A percentile compares a stretch with the other conserved stretches of the same genome.
Conservation (phyloP, 1,140 invertebrate genomes). For the Hylaeus volcanicus region DNA sequence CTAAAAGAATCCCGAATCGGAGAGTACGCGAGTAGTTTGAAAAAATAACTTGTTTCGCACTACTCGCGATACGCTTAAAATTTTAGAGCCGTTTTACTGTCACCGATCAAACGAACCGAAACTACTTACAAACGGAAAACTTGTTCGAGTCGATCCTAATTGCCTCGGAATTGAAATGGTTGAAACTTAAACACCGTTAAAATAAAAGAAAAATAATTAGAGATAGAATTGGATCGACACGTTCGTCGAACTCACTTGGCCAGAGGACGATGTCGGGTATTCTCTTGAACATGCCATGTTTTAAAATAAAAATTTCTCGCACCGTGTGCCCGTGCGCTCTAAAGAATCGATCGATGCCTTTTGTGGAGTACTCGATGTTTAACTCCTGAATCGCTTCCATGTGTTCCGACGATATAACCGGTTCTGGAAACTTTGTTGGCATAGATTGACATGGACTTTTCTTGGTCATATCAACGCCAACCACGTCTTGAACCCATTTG, state of each 20-base stretch:
- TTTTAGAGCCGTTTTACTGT: too few relatives aligned
- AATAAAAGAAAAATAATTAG: not conserved
- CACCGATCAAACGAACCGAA: too few relatives aligned
- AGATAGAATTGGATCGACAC: too few relatives aligned
- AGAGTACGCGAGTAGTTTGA: not conserved
- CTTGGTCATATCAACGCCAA: conserved; percentile 84
- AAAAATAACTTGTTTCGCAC: too few relatives aligned
- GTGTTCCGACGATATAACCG: conserved; percentile 82
- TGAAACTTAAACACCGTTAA: not conserved
- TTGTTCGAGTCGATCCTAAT: too few relatives aligned
- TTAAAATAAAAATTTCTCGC: conserved; percentile 91
- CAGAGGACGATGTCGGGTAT: conserved; percentile 97
- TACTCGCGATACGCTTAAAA: too few relatives aligned
- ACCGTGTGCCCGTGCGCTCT: conserved; percentile 97
- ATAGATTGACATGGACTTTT: conserved; percentile 78
- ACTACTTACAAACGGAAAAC: too few relatives aligned
- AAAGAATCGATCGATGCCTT: conserved; percentile 92
- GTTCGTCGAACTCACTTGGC: conserved; percentile 84
- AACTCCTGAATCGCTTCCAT: conserved; percentile 83
- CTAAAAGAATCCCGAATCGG: not conserved
- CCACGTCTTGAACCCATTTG: conserved; percentile 88
- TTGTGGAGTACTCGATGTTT: conserved; percentile 87
- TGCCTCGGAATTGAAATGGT: too few relatives aligned
- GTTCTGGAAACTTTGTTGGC: conserved; percentile 81
- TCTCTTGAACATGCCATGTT: conserved; percentile 86